A percentile compares a stretch with the other conserved stretches of the same genome.
phyloP scores from a whole-genome alignment of 2,113 vertebrate species.

The Psilopsiagon aurifrons region DNA sequence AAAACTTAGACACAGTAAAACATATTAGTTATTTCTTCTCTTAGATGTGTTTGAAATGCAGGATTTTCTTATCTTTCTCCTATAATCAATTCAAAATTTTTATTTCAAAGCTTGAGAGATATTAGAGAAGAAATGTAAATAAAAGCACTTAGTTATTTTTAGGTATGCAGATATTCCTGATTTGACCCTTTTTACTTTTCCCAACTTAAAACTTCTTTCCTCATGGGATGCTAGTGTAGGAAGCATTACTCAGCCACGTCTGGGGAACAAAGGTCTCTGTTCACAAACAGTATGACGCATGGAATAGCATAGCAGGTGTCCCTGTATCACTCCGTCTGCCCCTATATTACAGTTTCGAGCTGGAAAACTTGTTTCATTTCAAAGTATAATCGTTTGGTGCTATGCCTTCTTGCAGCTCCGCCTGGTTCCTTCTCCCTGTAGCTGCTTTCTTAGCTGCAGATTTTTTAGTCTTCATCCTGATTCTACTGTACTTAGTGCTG shows the following conservation, averaged over 20 bases:
- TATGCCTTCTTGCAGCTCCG: fast-evolving
- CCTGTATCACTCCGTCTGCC: not conserved
- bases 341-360: not conserved
- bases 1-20: not conserved
- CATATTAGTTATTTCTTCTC: not conserved
- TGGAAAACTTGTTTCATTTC: not conserved
- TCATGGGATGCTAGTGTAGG: not conserved
- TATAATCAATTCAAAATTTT: not conserved
- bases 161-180: not conserved
- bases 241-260: not conserved
- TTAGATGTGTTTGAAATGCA: not conserved
- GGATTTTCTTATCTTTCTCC: not conserved
- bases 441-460: not conserved
- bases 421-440: not conserved
- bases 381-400: not conserved
- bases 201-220: not conserved
- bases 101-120: not conserved
- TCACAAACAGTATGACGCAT: not conserved
- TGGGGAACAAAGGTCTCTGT: not conserved
- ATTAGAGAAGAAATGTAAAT: not conserved
- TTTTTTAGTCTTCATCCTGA: not conserved
- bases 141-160: not conserved
- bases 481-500: not conserved
- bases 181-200: not conserved
- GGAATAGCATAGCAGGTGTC: fast-evolving